These are phyloP conservation scores for Lampris incognitus DNA, from an alignment of 2,113 vertebrate species.

Conservation along the genomic window DNA sequence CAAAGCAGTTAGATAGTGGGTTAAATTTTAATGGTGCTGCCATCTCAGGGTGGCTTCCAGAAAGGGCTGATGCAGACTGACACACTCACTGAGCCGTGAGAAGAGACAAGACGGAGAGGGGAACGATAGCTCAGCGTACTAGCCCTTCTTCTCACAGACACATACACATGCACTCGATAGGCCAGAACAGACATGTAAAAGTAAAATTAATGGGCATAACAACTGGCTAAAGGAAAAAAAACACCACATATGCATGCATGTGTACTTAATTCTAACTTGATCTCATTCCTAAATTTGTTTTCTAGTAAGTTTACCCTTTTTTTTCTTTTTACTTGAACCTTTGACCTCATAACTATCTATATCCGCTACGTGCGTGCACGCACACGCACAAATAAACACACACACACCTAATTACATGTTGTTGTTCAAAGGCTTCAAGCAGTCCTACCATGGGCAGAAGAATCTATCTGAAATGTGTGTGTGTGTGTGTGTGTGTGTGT, in stretches of 20 bases:
- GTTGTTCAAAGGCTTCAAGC: no score
- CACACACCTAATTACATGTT: no score
- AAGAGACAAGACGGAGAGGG: constrained; percentile 67
- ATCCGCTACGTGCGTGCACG: no score
- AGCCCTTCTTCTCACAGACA: constrained; percentile 23
- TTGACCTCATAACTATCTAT: no score
- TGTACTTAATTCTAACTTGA: constrained; percentile 7
- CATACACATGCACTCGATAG: background rate
- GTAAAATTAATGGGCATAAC: constrained; percentile 62
- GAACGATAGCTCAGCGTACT: constrained; percentile 60
- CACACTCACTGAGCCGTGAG: constrained; percentile 78
- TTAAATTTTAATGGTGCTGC: constrained; percentile 85
- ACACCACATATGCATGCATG: background rate
- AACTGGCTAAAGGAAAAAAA: background rate
- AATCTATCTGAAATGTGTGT: no score
- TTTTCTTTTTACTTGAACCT: no score
- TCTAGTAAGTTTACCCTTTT: no score
- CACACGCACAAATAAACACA: no score
- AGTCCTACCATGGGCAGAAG: no score
- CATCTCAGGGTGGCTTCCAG: constrained; percentile 77
- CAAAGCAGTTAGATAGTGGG: constrained; percentile 75
- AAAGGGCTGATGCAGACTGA: constrained; percentile 76
- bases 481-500: background rate
- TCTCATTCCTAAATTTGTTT: background rate
- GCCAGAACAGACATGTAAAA: constrained; percentile 48